Evolutionary conservation across 1,140 invertebrate species (phyloP).

Genomic region (Lepidurus arcticus): DNA sequence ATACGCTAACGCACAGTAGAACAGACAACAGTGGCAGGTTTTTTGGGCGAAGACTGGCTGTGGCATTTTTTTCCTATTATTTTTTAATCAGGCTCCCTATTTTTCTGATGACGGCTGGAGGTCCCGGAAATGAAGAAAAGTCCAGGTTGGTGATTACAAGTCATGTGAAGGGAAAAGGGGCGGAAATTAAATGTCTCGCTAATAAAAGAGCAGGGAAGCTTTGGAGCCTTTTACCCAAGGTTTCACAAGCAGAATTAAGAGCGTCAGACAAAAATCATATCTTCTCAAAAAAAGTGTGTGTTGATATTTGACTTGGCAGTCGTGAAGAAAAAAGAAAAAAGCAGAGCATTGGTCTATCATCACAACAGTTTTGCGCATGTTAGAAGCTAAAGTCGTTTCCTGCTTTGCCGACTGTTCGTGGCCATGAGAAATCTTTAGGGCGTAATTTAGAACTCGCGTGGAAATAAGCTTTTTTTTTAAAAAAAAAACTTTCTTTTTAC

Average conservation of each 20-base stretch:
- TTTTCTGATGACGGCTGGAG: conserved; percentile 10
- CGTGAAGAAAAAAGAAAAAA: background rate
- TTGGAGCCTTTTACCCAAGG: conserved; percentile 13
- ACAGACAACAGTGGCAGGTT: background rate
- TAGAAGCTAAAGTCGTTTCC: background rate
- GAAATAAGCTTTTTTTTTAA: no score
- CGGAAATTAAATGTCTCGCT: conserved; percentile 19
- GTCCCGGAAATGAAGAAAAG: conserved; percentile 17
- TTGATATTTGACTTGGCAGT: conserved; percentile 14
- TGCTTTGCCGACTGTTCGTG: background rate
- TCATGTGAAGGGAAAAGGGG: conserved; percentile 14
- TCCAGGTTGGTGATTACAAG: conserved; percentile 15
- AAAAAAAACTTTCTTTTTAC: no score
- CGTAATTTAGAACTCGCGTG: background rate
- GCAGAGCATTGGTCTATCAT: conserved; percentile 2
- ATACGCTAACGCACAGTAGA: background rate
- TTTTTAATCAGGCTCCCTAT: background rate
- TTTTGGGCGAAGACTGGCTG: background rate
- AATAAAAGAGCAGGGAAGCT: background rate
- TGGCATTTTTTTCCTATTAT: background rate
- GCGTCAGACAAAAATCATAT: conserved; percentile 14
- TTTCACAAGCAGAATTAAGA: conserved; percentile 20
- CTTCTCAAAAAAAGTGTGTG: background rate
- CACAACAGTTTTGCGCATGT: background rate
- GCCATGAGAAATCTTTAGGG: background rate